phyloP scores from a whole-genome alignment of 2,888 invertebrate species.

The Drosophila mettleri region DNA sequence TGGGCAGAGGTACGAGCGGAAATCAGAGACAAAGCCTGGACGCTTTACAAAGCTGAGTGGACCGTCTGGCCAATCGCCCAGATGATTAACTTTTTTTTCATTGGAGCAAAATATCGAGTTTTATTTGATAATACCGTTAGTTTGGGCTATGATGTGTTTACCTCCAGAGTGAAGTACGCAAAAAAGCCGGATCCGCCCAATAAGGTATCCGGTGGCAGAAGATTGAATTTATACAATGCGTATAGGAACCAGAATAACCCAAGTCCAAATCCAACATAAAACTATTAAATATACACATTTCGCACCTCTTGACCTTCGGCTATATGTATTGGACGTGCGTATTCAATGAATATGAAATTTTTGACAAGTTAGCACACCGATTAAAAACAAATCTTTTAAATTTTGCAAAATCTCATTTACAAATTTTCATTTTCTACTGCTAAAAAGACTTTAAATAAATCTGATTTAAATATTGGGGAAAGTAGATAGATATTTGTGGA shows the following conservation, averaged over 20 bases:
- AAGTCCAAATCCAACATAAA: neutral
- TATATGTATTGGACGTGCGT: neutral
- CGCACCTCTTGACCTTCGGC: neutral
- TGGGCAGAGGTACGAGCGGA: slow-evolving; percentile 88
- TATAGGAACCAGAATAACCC: slow-evolving; percentile 13
- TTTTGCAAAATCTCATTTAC: no score
- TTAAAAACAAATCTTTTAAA: no score
- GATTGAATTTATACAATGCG: slow-evolving; percentile 15
- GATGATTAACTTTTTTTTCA: slow-evolving; percentile 93
- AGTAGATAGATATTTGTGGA: no score
- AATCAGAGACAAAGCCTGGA: slow-evolving; percentile 89
- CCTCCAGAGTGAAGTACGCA: slow-evolving; percentile 90
- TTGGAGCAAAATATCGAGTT: slow-evolving; percentile 92
- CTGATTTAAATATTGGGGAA: no score
- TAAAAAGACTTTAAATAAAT: no score
- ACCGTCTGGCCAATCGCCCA: slow-evolving; percentile 96
- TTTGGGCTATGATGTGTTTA: slow-evolving; percentile 92
- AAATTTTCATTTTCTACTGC: no score
- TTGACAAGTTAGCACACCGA: neutral
- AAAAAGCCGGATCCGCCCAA: slow-evolving; percentile 18
- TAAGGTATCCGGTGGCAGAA: slow-evolving; percentile 3
- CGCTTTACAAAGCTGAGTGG: slow-evolving; percentile 94
- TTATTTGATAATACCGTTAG: slow-evolving; percentile 93
- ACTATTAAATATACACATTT: neutral
- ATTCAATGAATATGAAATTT: neutral